Conservation (phyloP, 2,888 invertebrate genomes). For the Branchinecta sandiegonensis region DNA sequence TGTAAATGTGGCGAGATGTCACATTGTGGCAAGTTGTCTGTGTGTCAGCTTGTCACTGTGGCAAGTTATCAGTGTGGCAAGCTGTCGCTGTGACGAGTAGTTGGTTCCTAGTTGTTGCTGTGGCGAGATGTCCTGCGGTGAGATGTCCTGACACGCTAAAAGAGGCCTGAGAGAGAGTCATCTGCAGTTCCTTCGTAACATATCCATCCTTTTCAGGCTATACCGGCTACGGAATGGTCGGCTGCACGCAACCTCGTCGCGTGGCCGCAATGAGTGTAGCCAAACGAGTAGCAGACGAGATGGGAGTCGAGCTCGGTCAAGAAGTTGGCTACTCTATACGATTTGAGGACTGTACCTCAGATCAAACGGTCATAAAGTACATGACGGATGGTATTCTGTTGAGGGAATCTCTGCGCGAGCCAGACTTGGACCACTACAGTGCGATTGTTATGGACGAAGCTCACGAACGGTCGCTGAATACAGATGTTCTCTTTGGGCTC, state of each 20-base stretch:
- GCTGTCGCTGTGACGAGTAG: no score
- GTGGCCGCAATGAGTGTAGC: conserved; percentile 99
- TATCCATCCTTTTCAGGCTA: conserved; percentile 36
- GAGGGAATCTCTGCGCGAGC: conserved; percentile 85
- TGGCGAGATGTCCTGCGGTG: no score
- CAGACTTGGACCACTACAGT: conserved; percentile 92
- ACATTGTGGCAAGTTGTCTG: no score
- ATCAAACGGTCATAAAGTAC: conserved; percentile 84
- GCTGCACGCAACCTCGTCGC: conserved; percentile 92
- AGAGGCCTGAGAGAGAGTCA: no score
- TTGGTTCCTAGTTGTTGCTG: no score
- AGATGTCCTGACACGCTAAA: no score
- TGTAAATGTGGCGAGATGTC: no score
- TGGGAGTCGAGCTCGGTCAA: conserved; percentile 71
- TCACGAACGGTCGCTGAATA: conserved; percentile 92
- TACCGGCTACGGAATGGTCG: conserved; percentile 80
- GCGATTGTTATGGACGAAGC: conserved; percentile 99
- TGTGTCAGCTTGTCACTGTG: no score
- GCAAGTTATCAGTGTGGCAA: no score
- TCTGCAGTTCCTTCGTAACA: no score
- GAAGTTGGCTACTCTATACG: conserved; percentile 98
- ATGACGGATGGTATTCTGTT: conserved; percentile 99
- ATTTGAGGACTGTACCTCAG: conserved; percentile 96
- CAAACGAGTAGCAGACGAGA: conserved; percentile 95
- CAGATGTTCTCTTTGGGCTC: conserved; percentile 93